Conservation (phyloP, 2,113 vertebrate species). For the Micronycteris hirsuta region DNA sequence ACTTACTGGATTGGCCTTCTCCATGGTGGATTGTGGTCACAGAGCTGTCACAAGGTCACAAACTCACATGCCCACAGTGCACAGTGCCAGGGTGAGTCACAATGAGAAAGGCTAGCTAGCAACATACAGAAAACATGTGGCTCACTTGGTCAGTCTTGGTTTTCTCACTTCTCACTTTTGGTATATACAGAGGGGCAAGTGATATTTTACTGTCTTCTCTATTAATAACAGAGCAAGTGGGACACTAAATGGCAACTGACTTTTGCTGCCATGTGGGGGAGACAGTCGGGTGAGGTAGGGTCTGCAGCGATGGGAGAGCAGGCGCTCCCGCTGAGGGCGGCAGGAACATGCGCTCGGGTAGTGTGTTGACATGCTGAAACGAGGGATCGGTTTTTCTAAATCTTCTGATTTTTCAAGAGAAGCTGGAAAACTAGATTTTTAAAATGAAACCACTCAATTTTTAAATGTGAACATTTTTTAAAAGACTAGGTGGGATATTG, state of each 20-base stretch:
- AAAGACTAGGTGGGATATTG: background rate
- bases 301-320: background rate
- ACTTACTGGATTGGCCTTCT: background rate
- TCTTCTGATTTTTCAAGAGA: background rate
- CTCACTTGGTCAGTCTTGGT: background rate
- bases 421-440: background rate
- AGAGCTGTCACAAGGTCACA: background rate
- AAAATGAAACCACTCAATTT: background rate
- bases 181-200: background rate
- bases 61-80: background rate
- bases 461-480: background rate
- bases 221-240: background rate
- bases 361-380: background rate
- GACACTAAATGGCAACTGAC: background rate
- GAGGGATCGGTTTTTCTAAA: background rate
- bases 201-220: background rate
- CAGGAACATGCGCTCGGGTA: background rate
- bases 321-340: background rate
- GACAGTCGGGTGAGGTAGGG: background rate
- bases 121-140: background rate
- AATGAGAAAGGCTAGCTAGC: background rate
- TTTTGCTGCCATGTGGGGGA: background rate
- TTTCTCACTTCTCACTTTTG: background rate
- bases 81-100: background rate
- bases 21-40: background rate